Evolutionary conservation across 2,113 vertebrate species (phyloP).

Genomic region (Strigops habroptila): DNA sequence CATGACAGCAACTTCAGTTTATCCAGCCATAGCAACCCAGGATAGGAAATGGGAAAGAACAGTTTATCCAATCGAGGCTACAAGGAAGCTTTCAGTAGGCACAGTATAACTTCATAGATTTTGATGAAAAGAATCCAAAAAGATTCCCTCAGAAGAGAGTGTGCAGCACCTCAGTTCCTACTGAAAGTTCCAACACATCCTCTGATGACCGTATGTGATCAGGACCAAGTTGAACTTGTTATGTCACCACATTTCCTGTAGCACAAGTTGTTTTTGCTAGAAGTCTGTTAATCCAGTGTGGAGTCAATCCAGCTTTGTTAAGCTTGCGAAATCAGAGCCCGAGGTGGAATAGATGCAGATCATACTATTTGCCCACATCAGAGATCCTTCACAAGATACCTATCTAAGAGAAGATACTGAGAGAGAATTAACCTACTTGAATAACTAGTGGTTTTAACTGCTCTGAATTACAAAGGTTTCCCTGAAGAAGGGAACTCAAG

Average conservation of each 20-base stretch:
- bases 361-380: constrained; percentile 9
- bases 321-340: constrained; percentile 27
- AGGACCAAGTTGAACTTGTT: neutral
- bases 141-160: neutral
- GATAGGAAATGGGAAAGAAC: neutral
- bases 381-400: neutral
- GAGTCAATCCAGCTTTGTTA: neutral
- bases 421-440: neutral
- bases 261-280: neutral
- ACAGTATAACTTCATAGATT: neutral
- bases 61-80: neutral
- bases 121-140: neutral
- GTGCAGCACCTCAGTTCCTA: neutral
- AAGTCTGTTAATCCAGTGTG: neutral
- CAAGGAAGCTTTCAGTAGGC: neutral
- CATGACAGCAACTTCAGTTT: neutral
- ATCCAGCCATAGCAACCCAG: neutral
- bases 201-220: neutral
- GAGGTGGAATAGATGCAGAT: constrained; percentile 21
- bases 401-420: neutral
- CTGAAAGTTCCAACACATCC: neutral
- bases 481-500: neutral
- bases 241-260: neutral
- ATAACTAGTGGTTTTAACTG: neutral
- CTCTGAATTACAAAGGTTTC: neutral